Evolutionary conservation across 2,113 vertebrate species (phyloP).

Genomic region (Coptodon bakossiorum): DNA sequence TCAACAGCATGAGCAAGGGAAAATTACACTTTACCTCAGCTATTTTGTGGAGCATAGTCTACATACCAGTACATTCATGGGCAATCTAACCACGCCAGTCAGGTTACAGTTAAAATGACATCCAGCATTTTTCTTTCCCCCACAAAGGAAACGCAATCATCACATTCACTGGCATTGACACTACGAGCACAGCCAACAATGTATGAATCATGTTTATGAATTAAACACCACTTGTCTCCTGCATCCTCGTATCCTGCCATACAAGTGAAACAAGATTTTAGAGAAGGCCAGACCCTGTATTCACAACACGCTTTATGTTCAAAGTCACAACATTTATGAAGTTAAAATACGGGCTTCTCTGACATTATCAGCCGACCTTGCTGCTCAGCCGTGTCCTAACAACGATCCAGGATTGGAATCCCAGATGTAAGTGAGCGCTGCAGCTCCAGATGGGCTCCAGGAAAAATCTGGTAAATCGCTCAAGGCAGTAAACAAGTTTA

Average conservation of each 20-base stretch:
- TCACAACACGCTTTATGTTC: background rate
- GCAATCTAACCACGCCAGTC: background rate
- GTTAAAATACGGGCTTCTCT: background rate
- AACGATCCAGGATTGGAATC: conserved; percentile 13
- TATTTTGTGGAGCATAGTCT: background rate
- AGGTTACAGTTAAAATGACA: background rate
- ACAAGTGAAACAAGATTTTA: background rate
- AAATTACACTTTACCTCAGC: background rate
- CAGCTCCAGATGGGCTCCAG: conserved; percentile 25
- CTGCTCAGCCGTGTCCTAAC: background rate
- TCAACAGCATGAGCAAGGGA: background rate
- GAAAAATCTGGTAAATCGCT: conserved; percentile 46
- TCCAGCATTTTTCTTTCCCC: background rate
- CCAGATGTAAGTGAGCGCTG: conserved; percentile 27
- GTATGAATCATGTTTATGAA: background rate
- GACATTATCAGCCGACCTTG: background rate
- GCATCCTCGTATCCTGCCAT: background rate
- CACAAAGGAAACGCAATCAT: background rate
- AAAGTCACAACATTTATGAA: conserved; percentile 10
- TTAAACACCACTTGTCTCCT: background rate
- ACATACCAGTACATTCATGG: conserved; percentile 3
- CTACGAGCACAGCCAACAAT: background rate
- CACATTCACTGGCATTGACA: background rate
- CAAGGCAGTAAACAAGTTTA: conserved; percentile 9
- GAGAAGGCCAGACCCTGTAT: background rate